Evolutionary conservation across 2,797 vertebrate species (phyloP), one percentile per base, ranked within the genome.

Genomic region (Acropternis orthonyx): DNA sequence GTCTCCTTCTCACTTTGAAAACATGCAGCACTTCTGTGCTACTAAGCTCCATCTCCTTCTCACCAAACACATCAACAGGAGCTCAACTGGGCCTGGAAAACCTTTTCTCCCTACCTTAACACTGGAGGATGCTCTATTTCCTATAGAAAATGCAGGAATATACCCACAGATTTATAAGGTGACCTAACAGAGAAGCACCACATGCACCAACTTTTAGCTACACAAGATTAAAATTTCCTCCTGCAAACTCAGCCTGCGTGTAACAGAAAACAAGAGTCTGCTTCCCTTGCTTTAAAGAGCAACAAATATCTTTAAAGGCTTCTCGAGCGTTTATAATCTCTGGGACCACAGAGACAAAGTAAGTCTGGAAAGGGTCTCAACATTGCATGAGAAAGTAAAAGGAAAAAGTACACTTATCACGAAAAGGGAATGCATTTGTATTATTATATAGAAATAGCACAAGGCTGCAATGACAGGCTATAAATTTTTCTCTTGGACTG

Each of bases 371-470:
- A 85, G 51, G 36, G 66, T 66, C 82, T 89, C 73, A 92, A 73
- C 30, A 5, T 69, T 5, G 0, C 82, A 86, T 73, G 82, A 95
- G 89, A 93, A 95, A 96, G 83, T 92, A 91, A 94, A 94, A 96
- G 82, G 82, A 59, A 94, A 97, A 96, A 93, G n/a, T 89, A 91
- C 76, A 92, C 76, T 96, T 92, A 96, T 92, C 91, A 89, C 46
- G 52, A 89, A 91, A 73, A 88, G 81, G 76, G 78, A 94, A 89
- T 85, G 89, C 91, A 92, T 92, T 93, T 92, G 58, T 95, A 90
- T 93, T 91, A 94, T 78, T 84, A 87, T 74, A 96, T 82, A 91
- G 88, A 95, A 97, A 95, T 84, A 95, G 85, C 95, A 96, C 85
- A 86, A 92, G 87, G 79, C 89, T 96, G 49, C 85, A 95, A 44